Evolutionary conservation across 2,113 vertebrate genomes (phyloP).

Genomic region (Percopsis transmontana): DNA sequence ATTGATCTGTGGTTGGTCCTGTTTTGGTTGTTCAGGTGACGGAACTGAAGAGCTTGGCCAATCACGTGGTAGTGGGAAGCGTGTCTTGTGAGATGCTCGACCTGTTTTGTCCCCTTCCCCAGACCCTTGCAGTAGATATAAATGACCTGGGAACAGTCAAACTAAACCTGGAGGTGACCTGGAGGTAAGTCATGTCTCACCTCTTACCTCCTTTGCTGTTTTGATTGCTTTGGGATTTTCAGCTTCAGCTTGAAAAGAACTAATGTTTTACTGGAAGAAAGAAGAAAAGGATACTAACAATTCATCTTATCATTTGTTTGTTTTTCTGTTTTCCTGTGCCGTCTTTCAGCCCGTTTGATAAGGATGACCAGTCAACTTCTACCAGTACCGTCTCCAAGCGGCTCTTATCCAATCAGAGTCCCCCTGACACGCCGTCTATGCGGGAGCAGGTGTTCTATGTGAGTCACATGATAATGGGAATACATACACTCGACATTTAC

Average conservation of each 20-base stretch:
- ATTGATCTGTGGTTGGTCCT: not conserved
- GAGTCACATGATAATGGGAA: constrained; percentile 69
- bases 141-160: constrained; percentile 98
- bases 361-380: constrained; percentile 91
- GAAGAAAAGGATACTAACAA: not conserved
- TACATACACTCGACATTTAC: not conserved
- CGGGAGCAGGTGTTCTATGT: constrained; percentile 98
- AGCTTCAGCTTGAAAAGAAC: not conserved
- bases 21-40: constrained; percentile 84
- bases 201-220: too few relatives aligned
- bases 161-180: constrained; percentile 95
- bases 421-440: constrained; percentile 95
- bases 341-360: constrained; percentile 90
- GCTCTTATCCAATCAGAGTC: constrained; percentile 96
- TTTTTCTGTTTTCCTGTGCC: not conserved
- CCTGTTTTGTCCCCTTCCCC: constrained; percentile 92
- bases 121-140: constrained; percentile 97
- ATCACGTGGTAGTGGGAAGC: constrained; percentile 95
- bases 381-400: constrained; percentile 90
- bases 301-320: not conserved
- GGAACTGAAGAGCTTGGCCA: constrained; percentile 95
- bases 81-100: constrained; percentile 98
- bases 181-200: constrained; percentile 85
- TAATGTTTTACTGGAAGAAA: not conserved
- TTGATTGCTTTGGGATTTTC: not conserved